phyloP scores from a whole-genome alignment of 2,113 vertebrate species.

The Microcebus murinus region DNA sequence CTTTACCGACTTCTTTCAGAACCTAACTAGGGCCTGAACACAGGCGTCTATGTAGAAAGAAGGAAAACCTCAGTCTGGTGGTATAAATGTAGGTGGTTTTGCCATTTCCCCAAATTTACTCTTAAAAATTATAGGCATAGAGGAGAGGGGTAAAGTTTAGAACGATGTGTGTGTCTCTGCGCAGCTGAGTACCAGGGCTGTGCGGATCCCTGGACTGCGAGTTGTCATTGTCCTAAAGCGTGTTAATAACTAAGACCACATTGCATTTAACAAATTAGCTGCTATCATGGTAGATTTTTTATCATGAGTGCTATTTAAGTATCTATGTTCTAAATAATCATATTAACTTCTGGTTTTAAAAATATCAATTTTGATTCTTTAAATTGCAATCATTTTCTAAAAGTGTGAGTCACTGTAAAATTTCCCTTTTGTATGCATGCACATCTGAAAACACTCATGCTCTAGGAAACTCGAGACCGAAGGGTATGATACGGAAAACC shows the following conservation, averaged over 20 bases:
- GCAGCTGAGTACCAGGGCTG: not conserved
- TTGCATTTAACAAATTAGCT: rapidly evolving
- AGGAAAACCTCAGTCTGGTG: not conserved
- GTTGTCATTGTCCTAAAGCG: not conserved
- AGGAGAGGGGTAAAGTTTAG: not conserved
- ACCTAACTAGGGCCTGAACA: not conserved
- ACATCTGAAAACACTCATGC: not conserved
- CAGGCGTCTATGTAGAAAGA: not conserved
- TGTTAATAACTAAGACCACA: no score
- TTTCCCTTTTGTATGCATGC: not conserved
- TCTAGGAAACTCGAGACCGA: not conserved
- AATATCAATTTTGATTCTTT: not conserved
- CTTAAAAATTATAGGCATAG: not conserved
- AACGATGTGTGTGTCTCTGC: rapidly evolving
- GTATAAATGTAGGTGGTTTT: not conserved
- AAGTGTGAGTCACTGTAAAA: not conserved
- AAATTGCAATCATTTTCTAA: not conserved
- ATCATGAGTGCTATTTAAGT: not conserved
- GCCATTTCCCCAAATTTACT: not conserved
- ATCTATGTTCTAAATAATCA: not conserved
- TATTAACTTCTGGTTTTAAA: not conserved
- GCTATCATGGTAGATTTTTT: not conserved
- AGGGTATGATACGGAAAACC: not conserved
- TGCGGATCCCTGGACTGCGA: rapidly evolving
- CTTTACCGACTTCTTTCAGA: not conserved